Percentiles rank a stretch among this genome's conserved stretches.
Evolutionary conservation across 2,888 invertebrate genomes (phyloP).

Genomic region (Acleris holmiana): DNA sequence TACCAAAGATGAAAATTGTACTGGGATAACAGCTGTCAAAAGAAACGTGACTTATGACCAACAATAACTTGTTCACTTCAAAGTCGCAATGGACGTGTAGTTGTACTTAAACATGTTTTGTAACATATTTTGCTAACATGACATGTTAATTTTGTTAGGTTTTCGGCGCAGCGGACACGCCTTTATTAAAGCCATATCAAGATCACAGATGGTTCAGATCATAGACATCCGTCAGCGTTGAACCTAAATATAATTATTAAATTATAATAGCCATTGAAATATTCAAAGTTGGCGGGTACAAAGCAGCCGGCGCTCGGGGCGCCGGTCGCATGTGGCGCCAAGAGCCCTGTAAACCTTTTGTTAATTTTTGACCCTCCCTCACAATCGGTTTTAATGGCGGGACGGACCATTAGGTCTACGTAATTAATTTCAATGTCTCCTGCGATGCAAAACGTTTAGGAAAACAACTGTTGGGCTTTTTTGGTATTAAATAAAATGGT

Average conservation of each 20-base stretch:
- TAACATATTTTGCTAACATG: too few species aligned
- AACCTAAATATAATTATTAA: slow-evolving; percentile 10
- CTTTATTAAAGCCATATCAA: too few species aligned
- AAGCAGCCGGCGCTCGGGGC: slow-evolving; percentile 6
- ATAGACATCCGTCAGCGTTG: neutral
- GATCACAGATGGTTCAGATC: too few species aligned
- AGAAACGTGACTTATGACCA: too few species aligned
- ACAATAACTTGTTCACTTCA: too few species aligned
- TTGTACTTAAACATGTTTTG: too few species aligned
- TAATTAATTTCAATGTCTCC: slow-evolving; percentile 36
- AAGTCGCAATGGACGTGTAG: too few species aligned
- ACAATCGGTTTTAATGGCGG: slow-evolving; percentile 35
- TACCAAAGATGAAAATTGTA: too few species aligned
- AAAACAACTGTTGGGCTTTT: slow-evolving; percentile 18
- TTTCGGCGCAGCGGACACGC: too few species aligned
- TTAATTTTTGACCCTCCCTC: slow-evolving; percentile 37
- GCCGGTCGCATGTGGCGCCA: slow-evolving; percentile 19
- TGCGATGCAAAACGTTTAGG: slow-evolving; percentile 23
- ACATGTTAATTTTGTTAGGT: too few species aligned
- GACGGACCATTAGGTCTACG: slow-evolving; percentile 26
- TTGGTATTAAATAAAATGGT: neutral
- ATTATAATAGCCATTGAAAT: slow-evolving; percentile 25
- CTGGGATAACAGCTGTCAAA: too few species aligned
- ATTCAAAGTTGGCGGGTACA: slow-evolving; percentile 32
- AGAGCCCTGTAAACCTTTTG: slow-evolving; percentile 32